These are phyloP conservation scores for Thyatira batis DNA, from an alignment of 2,888 invertebrate genomes.

Conservation along the genomic window DNA sequence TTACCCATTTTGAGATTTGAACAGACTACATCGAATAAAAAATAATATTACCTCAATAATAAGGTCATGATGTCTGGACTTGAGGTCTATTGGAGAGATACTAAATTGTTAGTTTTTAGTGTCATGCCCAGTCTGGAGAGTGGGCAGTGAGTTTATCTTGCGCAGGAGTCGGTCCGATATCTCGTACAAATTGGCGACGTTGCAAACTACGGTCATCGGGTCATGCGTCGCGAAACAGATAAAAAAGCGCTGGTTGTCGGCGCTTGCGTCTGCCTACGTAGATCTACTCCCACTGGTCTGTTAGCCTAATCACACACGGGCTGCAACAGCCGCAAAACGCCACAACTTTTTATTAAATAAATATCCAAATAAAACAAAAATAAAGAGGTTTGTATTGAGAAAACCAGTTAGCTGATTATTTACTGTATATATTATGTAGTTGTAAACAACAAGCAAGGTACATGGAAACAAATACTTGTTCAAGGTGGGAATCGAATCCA, in stretches of 20 bases:
- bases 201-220: constrained; percentile 58
- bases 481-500: too few species aligned
- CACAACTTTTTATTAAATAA: too few species aligned
- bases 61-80: constrained; percentile 30
- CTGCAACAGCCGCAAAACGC: too few species aligned
- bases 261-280: constrained; percentile 17
- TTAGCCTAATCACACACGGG: too few species aligned
- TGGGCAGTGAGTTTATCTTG: constrained; percentile 36
- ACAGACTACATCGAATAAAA: background rate
- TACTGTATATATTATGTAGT: too few species aligned
- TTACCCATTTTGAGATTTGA: too few species aligned
- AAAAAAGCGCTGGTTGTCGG: constrained; percentile 41
- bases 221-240: constrained; percentile 47
- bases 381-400: too few species aligned
- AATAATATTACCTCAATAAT: constrained; percentile 23
- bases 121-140: constrained; percentile 26
- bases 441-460: too few species aligned
- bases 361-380: too few species aligned
- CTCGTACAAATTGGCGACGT: constrained; percentile 60
- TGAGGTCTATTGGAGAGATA: constrained; percentile 20
- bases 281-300: constrained; percentile 23
- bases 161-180: constrained; percentile 35
- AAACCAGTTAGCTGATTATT: too few species aligned
- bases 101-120: constrained; percentile 22
- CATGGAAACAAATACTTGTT: too few species aligned